Evolutionary conservation across 2,113 vertebrate genomes (phyloP).

Genomic region (Oreochromis niloticus): DNA sequence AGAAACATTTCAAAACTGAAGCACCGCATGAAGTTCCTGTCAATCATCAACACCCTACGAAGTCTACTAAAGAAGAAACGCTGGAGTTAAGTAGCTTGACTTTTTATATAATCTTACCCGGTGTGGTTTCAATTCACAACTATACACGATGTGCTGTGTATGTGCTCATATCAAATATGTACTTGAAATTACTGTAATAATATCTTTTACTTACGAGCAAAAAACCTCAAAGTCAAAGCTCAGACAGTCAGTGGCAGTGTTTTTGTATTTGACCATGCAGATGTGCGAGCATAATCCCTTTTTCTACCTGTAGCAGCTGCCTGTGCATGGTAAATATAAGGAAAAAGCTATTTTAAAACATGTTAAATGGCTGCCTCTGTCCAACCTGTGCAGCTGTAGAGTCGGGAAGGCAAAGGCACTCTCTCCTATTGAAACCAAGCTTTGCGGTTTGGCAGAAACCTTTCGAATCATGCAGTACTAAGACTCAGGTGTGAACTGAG

Average conservation of each 20-base stretch:
- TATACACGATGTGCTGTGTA: not conserved
- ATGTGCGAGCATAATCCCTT: not conserved
- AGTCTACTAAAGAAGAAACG: not conserved
- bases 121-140: not conserved
- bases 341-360: not conserved
- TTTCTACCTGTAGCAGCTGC: not conserved
- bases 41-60: not conserved
- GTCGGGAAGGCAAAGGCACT: not conserved
- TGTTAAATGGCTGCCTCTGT: not conserved
- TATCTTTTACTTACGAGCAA: not conserved
- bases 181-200: not conserved
- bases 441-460: not conserved
- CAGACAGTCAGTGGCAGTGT: not conserved
- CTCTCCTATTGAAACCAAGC: not conserved
- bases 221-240: not conserved
- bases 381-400: not conserved
- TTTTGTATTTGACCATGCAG: not conserved
- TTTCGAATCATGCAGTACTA: accelerated
- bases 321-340: not conserved
- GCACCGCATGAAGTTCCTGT: not conserved
- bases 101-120: not conserved
- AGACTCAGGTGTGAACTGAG: not conserved
- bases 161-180: not conserved
- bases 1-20: not conserved
- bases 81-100: not conserved